Conservation (phyloP, 2,888 invertebrate species). For the Pollenia labialis region DNA sequence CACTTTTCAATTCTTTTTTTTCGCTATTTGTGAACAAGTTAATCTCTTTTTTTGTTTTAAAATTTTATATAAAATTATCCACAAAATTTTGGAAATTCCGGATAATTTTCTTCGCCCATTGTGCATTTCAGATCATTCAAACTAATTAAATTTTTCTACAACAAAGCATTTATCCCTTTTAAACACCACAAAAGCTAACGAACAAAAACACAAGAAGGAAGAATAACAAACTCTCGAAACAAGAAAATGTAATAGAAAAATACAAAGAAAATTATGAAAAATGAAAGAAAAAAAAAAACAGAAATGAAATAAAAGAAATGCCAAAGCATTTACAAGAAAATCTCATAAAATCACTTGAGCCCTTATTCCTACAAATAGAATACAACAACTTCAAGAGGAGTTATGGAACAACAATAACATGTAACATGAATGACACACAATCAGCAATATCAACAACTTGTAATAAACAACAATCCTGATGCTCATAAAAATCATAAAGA, state of each 20-base stretch:
- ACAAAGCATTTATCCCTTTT: slow-evolving; percentile 1
- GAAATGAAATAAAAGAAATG: slow-evolving; percentile 36
- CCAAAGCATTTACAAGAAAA: slow-evolving; percentile 54
- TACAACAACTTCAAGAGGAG: no score
- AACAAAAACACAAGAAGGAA: background rate
- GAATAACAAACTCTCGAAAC: background rate
- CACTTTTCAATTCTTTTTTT: no score
- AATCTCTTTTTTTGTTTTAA: no score
- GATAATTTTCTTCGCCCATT: no score
- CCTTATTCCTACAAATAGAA: slow-evolving; percentile 33
- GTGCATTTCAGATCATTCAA: no score
- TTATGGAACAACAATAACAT: background rate
- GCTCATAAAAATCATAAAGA: slow-evolving; percentile 28
- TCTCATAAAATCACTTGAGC: slow-evolving; percentile 55
- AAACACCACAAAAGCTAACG: background rate
- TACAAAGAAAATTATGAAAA: slow-evolving; percentile 28
- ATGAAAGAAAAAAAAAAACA: background rate
- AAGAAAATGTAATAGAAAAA: slow-evolving; percentile 30
- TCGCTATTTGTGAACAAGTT: no score
- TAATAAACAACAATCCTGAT: slow-evolving; percentile 36
- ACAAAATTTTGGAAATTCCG: no score
- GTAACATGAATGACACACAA: background rate
- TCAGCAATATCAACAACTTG: slow-evolving; percentile 8
- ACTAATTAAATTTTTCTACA: no score
- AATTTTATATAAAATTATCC: no score